A percentile compares a stretch with the other conserved stretches of the same genome.
Evolutionary conservation across 2,113 vertebrate species (phyloP).

Genomic region (Cariama cristata): DNA sequence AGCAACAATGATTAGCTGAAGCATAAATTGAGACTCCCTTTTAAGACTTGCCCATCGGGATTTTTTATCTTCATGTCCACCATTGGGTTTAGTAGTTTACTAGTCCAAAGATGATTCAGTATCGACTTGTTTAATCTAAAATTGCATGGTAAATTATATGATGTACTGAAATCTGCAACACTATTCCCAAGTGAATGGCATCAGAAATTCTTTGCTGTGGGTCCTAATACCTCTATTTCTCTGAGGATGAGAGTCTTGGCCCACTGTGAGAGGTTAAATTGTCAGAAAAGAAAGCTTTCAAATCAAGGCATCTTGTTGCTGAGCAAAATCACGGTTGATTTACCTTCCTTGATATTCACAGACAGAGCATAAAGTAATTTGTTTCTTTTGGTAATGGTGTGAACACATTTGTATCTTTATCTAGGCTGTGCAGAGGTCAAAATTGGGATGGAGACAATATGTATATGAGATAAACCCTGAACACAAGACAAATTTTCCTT

Average conservation of each 20-base stretch:
- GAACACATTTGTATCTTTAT: background rate
- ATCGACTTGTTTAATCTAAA: conserved; percentile 48
- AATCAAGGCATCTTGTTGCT: background rate
- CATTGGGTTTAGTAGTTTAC: background rate
- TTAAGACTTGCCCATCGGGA: conserved; percentile 41
- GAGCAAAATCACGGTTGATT: background rate
- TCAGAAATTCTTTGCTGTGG: background rate
- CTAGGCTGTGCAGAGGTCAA: background rate
- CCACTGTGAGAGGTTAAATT: background rate
- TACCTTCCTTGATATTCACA: background rate
- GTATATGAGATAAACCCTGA: background rate
- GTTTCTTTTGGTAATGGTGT: background rate
- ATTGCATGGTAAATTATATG: conserved; percentile 28
- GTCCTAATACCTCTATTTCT: background rate
- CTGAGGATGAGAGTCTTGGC: background rate
- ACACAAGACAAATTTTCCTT: background rate
- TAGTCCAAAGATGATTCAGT: conserved; percentile 48
- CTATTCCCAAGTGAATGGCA: background rate
- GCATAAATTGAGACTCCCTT: conserved; percentile 55
- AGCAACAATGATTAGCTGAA: conserved; percentile 10
- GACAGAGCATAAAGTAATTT: background rate
- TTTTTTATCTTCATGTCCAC: conserved; percentile 65
- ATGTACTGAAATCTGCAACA: background rate
- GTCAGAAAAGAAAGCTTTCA: background rate
- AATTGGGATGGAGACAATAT: background rate